Evolutionary conservation across 2,113 vertebrate genomes (phyloP).

Genomic region (Syngnathus scovelli): DNA sequence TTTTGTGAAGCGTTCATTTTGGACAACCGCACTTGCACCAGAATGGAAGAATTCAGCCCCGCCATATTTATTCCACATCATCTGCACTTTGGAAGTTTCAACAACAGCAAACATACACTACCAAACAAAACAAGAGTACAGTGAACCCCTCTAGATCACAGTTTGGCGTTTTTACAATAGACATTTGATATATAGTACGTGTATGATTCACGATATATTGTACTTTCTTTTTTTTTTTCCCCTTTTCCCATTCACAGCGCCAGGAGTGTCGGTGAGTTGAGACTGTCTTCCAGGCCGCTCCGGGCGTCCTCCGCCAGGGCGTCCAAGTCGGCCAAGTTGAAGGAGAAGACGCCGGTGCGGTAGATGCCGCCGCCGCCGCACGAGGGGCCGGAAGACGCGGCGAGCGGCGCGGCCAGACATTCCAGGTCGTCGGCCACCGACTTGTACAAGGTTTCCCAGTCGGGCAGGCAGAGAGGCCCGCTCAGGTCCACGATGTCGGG

Average conservation of each 20-base stretch:
- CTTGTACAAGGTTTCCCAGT: conserved; percentile 91
- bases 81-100: conserved; percentile 1
- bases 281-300: conserved; percentile 80
- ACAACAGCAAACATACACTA: conserved; percentile 50
- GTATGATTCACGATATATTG: too few relatives aligned
- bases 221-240: too few relatives aligned
- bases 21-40: conserved; percentile 67
- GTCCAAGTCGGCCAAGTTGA: conserved; percentile 84
- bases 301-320: conserved; percentile 73
- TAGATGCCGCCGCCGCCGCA: conserved; percentile 77
- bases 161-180: neutral
- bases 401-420: conserved; percentile 80
- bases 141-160: neutral
- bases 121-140: conserved; percentile 19
- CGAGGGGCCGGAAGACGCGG: conserved; percentile 83
- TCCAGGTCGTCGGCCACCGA: conserved; percentile 81
- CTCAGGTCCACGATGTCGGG: conserved; percentile 86
- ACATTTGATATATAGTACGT: neutral
- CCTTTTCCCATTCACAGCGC: conserved; percentile 54
- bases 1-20: conserved; percentile 63
- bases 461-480: conserved; percentile 81
- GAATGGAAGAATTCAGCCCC: conserved; percentile 76
- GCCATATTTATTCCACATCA: conserved; percentile 9
- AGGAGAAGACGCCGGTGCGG: conserved; percentile 81
- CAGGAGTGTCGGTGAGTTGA: conserved; percentile 88